Percentiles rank a stretch among this genome's conserved stretches.
Conservation (phyloP, 2,888 invertebrate genomes). For the Rotaria socialis region DNA sequence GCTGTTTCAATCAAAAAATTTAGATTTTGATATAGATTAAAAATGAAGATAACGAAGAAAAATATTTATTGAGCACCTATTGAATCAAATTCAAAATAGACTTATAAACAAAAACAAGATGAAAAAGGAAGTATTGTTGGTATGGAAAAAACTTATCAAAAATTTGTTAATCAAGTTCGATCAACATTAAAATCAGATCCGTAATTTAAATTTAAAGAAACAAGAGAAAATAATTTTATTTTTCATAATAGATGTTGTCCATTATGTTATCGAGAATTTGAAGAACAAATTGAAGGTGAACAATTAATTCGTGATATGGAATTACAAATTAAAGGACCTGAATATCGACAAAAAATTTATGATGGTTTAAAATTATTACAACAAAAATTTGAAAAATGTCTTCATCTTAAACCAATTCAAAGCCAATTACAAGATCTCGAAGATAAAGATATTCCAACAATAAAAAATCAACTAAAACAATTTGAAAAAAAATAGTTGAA, state of each 20-base stretch:
- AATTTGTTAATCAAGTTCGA: conserved; percentile 41
- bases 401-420: conserved; percentile 50
- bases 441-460: conserved; percentile 66
- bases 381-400: conserved; percentile 53
- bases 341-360: conserved; percentile 51
- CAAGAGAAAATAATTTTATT: too few species aligned
- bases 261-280: conserved; percentile 74
- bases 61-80: too few species aligned
- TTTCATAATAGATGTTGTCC: conserved; percentile 67
- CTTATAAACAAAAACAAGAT: conserved; percentile 41
- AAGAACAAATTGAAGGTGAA: conserved; percentile 65
- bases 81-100: too few species aligned
- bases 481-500: conserved; percentile 58
- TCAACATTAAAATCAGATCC: background rate
- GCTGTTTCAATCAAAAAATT: too few species aligned
- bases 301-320: conserved; percentile 61
- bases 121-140: conserved; percentile 44
- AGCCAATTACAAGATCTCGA: conserved; percentile 49
- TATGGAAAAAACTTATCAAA: conserved; percentile 44
- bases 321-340: conserved; percentile 54
- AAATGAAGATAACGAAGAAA: too few species aligned
- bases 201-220: background rate
- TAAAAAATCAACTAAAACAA: conserved; percentile 64
- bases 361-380: conserved; percentile 52
- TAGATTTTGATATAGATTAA: background rate